Base-by-base conservation (phyloP, 2,888 invertebrate species). In the Epirrhoe tristata region DNA sequence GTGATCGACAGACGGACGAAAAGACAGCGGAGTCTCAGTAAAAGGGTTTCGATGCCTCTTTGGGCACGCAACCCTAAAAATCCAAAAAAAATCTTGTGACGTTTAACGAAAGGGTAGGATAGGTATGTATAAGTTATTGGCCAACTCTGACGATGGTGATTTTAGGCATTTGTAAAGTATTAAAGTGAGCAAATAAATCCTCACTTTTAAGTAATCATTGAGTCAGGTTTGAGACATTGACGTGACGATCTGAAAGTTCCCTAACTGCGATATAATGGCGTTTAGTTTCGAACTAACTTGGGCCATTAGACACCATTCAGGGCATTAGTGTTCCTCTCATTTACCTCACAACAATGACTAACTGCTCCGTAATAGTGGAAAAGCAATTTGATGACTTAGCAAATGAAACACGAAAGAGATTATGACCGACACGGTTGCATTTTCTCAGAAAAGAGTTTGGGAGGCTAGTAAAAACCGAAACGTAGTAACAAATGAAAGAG, bases 261-360 rank as follows among this genome's bases (percentile, higher is more conserved):
- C 75, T 79, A 84, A 85, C 79, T 81, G 77, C 78, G 74, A 78
- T 82, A 80, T 81, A 83, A 83, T 80, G 71, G 77, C 74, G 75
- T 76, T 79, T 72, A 77, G 72, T 69, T 72, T 66, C 67, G 77
- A 78, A 77, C 61, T 54, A 85, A 85, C 81, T 85, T 84, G 68
- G 74, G 69, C 79, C 82, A 84, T 86, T 84, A 84, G 75, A 78
- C 71, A 79, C 82, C 78, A 81, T 70, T 69, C 70, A 71, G 55
- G 71, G 63, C 66, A 69, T 74, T 74, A 74, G 69, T 69, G 74
- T 69, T 76, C 73, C 65, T 75, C 75, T 73, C 75, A 72, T 75
- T 78, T 75, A 72, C 73, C 64, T 73, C 75, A 70, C 67, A 74
- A 74, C 73, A 76, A 72, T 74, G 71, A 62, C 57, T 67, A 71